Evolutionary conservation across 1,140 invertebrate species (phyloP), one percentile per base, ranked within the genome.

Genomic region (Drosophila willistoni): DNA sequence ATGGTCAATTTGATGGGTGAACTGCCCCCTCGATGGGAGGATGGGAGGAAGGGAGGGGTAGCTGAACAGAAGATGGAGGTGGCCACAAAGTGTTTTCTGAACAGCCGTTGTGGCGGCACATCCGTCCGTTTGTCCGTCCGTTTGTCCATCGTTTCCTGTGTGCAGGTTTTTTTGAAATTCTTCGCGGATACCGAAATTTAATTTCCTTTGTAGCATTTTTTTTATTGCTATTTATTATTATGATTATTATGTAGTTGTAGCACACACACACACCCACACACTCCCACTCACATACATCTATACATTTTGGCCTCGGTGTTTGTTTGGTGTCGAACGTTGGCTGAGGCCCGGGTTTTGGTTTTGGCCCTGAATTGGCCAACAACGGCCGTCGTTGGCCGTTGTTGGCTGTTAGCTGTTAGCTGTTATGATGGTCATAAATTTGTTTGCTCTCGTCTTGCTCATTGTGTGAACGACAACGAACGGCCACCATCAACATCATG

Each of bases 141-240:
- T 64, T 39, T 13, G 36, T 41, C 29, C 19, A n/a, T 57, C 57
- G 44, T 71, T 77, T 78, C 76, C 76, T 55, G 76, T 78, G 68
- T 78, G 76, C 76, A 78, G 44, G 29, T 29, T 77, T 68, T 64
- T 60, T 61, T 67, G 17, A 64, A 77, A 65, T 77, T 70, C 42
- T 77, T 72, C 33, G 60, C 76, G 76, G 76, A 78, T 77, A 78
- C 76, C 60, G 64, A 78, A 77, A 78, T 78, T 78, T 78, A 78
- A 78, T 78, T 78, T 78, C 76, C 76, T 77, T 78, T 78, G 76
- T 78, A 78, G 60, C 74, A 72, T 55, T 78, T 51, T 78, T 78
- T 78, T 78, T 78, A 78, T 78, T 78, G 76, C 76, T 77, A 78
- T 78, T 78, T 78, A 78, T 78, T 78, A 78, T 77, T 78, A 78